Conservation (phyloP, 2,888 invertebrate species). For the Lithophane semibrunnea region DNA sequence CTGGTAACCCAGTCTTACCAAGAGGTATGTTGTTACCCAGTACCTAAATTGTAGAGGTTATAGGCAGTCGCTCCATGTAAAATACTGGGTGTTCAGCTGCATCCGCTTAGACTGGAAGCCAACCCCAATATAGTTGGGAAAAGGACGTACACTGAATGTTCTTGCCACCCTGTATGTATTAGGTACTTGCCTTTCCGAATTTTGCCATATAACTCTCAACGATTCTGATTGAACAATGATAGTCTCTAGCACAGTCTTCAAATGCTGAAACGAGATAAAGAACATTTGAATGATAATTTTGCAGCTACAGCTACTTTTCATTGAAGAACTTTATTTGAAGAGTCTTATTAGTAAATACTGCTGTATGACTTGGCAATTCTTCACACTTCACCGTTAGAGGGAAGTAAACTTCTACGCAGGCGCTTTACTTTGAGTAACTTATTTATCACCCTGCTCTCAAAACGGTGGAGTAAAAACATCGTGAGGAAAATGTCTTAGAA, state of each 20-base stretch:
- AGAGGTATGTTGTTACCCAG: no score
- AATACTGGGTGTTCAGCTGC: no score
- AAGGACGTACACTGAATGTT: no score
- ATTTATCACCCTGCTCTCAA: no score
- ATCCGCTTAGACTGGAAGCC: no score
- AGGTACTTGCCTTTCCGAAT: conserved; percentile 89
- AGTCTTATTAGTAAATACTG: neutral
- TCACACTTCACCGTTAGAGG: neutral
- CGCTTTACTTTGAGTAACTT: no score
- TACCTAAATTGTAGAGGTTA: no score
- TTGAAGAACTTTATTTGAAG: neutral
- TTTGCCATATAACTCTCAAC: conserved; percentile 91
- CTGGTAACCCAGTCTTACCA: no score
- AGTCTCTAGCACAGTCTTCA: conserved; percentile 91
- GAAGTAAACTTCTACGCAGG: neutral
- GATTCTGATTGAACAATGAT: conserved; percentile 90
- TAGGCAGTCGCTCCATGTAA: no score
- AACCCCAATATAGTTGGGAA: no score
- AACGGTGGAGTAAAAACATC: no score
- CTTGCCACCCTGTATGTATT: neutral
- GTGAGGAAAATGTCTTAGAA: no score
- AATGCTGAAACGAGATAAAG: conserved; percentile 85
- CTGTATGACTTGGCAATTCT: neutral
- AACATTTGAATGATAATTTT: neutral
- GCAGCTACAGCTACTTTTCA: neutral